These are phyloP conservation scores for Melanerpes formicivorus DNA, from an alignment of 2,113 vertebrate genomes.

Conservation along the genomic window DNA sequence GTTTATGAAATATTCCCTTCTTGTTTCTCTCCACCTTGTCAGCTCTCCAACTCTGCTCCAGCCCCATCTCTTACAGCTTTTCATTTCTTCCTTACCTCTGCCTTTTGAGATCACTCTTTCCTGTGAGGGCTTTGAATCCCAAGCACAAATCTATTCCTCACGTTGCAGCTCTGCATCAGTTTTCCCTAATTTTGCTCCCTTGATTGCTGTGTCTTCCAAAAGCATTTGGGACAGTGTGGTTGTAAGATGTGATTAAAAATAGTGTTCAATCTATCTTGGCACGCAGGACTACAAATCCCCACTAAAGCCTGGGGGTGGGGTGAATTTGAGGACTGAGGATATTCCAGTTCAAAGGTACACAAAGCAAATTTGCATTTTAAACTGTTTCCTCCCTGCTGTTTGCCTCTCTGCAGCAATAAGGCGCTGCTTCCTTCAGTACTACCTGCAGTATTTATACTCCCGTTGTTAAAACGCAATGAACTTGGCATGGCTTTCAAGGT, in stretches of 20 bases:
- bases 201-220: conserved; percentile 18
- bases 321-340: neutral
- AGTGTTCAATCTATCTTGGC: neutral
- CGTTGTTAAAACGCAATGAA: neutral
- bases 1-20: neutral
- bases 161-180: neutral
- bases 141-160: neutral
- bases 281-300: neutral
- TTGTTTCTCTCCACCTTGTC: neutral
- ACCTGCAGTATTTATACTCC: neutral
- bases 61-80: neutral
- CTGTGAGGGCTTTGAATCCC: neutral
- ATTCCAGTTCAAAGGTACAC: neutral
- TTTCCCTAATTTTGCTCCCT: neutral
- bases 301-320: neutral
- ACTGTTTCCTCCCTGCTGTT: neutral
- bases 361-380: neutral
- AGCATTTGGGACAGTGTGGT: conserved; percentile 6
- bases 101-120: neutral
- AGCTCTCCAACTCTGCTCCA: conserved; percentile 4
- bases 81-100: neutral
- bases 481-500: neutral
- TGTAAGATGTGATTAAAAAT: conserved; percentile 52
- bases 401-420: neutral
- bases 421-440: neutral